Percentiles rank a stretch among this genome's conserved stretches.
These are phyloP conservation scores for Scolopax rusticola DNA, from an alignment of 2,797 vertebrate species.

Conservation along the genomic window DNA sequence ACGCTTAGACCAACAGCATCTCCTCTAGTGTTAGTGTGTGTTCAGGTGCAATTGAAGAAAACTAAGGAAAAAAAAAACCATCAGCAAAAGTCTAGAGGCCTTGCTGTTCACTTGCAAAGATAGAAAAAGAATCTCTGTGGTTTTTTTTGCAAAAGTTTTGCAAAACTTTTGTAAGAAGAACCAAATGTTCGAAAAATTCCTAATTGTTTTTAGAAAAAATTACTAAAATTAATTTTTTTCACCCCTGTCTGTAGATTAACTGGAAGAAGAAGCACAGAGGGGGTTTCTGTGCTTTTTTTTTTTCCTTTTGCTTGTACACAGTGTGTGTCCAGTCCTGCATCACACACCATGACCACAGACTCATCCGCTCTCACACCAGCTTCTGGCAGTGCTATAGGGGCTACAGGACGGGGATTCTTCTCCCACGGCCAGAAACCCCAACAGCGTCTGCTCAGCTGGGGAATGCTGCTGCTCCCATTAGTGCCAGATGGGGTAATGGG, in stretches of 20 bases:
- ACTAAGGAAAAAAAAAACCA: fast-evolving
- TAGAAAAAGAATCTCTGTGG: not conserved
- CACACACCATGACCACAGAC: not conserved
- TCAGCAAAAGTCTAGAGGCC: not conserved
- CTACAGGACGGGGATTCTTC: not conserved
- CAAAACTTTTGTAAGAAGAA: not conserved
- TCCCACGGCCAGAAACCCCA: not conserved
- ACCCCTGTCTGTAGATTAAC: not conserved
- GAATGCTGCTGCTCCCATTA: not conserved
- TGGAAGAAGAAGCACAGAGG: not conserved
- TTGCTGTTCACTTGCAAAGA: not conserved
- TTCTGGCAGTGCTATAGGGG: too few species aligned
- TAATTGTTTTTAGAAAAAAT: too few species aligned
- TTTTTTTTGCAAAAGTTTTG: not conserved
- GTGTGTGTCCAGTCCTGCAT: not conserved
- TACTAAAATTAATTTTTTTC: not conserved
- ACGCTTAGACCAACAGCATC: not conserved
- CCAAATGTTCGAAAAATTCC: not conserved
- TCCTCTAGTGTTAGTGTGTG: not conserved
- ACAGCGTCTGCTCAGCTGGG: not conserved
- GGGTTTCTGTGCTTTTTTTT: not conserved
- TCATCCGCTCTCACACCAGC: fast-evolving
- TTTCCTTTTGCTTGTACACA: not conserved
- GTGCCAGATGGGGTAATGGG: not conserved
- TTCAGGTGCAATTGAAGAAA: not conserved